Conservation (phyloP, 2,113 vertebrate genomes). For the Phaethornis superciliosus region DNA sequence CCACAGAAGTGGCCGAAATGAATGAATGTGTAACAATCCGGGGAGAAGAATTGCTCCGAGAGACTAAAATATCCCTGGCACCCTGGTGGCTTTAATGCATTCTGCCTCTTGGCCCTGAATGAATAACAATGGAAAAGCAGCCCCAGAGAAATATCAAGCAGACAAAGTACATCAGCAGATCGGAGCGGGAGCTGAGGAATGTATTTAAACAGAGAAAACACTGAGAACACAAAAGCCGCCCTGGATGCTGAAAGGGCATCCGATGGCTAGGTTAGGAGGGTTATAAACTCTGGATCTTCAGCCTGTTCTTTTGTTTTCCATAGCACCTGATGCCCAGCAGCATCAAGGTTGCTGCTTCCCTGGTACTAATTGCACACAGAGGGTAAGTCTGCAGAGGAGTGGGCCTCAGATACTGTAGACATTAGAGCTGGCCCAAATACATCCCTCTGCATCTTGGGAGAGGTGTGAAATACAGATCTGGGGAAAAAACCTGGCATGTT, state of each 20-base stretch:
- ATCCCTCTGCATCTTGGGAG: background rate
- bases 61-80: slow-evolving; percentile 18
- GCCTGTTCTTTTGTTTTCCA: background rate
- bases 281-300: background rate
- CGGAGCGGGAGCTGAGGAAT: slow-evolving; percentile 42
- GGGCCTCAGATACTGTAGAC: background rate
- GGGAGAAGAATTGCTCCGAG: background rate
- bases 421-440: background rate
- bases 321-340: background rate
- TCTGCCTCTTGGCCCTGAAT: slow-evolving; percentile 50
- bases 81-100: slow-evolving; percentile 22
- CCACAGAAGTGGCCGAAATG: background rate
- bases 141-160: slow-evolving; percentile 58
- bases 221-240: slow-evolving; percentile 23
- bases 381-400: background rate
- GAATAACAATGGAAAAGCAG: slow-evolving; percentile 48
- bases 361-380: background rate
- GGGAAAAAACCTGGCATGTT: background rate
- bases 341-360: background rate
- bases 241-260: background rate
- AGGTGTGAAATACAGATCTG: background rate
- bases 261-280: rapidly evolving
- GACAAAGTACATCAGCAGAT: slow-evolving; percentile 48
- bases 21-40: background rate
- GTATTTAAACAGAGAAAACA: slow-evolving; percentile 39